Evolutionary conservation across 2,113 vertebrate species (phyloP), one percentile per base, ranked within the genome.

Genomic region (Cygnus buccinator): DNA sequence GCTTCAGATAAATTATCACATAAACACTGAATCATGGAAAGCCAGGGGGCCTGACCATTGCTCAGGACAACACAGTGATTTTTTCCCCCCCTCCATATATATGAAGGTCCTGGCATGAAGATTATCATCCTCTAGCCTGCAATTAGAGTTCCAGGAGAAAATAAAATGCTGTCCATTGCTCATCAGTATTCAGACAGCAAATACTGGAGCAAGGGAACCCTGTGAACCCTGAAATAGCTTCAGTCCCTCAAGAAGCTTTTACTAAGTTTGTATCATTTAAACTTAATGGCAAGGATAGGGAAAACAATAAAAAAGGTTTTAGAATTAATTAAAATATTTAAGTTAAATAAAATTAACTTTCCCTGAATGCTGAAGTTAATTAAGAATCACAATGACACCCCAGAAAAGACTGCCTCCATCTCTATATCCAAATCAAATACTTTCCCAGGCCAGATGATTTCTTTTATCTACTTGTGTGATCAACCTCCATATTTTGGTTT

Each of bases 1-100:
- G 77, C 7, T 88, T 50, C 62, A 94, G 50, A 97, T 52, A 68
- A 92, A 91, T 95, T 93, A 96, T 96, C 94, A 72, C 65, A 54
- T 54, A 91, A 26, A 57, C 86, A 86, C 26, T 75, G 89, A 96
- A 92, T 92, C 48, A 74, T 41, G 80, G 79, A 89, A 85, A 15
- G 1, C 29, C 67, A 66, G 62, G 31, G 74, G 35, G 94, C 23
- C 35, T 81, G 76, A 82, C 81, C 63, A 73, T n/a, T 14, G 63
- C 54, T 93, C 80, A 94, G 82, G 82, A 94, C 12, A 95, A 83
- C 67, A 74, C 4, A 79, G 29, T 23, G 65, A 75, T 37, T 72
- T 59, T 84, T 63, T 65, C 33, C 22, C 33, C 18, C 22, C 33
- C 14, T 5, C 20, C 6, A 9, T 2, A 22, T 37, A 58, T 46